A percentile compares a stretch with the other conserved stretches of the same genome.
These are phyloP conservation scores for Apis cerana DNA, from an alignment of 1,140 invertebrate genomes.

Conservation along the genomic window DNA sequence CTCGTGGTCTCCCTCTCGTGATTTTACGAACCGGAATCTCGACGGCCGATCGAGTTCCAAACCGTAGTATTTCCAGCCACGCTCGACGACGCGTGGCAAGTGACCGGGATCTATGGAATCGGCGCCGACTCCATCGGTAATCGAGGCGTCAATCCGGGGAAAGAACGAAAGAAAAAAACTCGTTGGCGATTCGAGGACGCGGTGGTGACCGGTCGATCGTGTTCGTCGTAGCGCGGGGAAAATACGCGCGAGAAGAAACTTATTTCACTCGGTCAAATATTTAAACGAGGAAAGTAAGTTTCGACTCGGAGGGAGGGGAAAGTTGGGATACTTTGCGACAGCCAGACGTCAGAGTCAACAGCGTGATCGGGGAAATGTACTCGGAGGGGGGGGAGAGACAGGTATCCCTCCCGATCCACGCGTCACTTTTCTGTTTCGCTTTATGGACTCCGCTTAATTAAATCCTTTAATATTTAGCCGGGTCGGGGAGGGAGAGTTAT, in stretches of 20 bases:
- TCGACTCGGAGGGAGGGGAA: background rate
- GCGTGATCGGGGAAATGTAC: slow-evolving; percentile 25
- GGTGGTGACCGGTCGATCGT: background rate
- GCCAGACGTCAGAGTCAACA: slow-evolving; percentile 50
- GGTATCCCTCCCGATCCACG: background rate
- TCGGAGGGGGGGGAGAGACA: background rate
- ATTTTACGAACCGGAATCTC: slow-evolving; percentile 62
- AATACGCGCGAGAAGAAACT: slow-evolving; percentile 43
- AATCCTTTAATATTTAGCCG: slow-evolving; percentile 36
- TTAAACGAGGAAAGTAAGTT: slow-evolving; percentile 58
- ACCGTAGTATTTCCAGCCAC: background rate
- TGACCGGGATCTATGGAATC: background rate
- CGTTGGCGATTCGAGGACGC: slow-evolving; percentile 1
- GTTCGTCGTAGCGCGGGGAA: background rate
- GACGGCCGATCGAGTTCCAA: slow-evolving; percentile 38
- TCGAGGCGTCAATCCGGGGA: no score
- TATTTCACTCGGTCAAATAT: slow-evolving; percentile 65
- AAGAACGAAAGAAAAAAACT: no score
- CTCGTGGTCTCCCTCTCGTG: slow-evolving; percentile 31
- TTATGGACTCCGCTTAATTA: slow-evolving; percentile 20
- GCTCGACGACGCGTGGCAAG: slow-evolving; percentile 5
- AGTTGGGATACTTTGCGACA: slow-evolving; percentile 48
- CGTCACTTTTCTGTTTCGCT: slow-evolving; percentile 35
- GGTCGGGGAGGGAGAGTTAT: background rate
- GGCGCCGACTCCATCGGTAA: no score